Evolutionary conservation across 2,113 vertebrate genomes (phyloP).

Genomic region (Isurus oxyrinchus): DNA sequence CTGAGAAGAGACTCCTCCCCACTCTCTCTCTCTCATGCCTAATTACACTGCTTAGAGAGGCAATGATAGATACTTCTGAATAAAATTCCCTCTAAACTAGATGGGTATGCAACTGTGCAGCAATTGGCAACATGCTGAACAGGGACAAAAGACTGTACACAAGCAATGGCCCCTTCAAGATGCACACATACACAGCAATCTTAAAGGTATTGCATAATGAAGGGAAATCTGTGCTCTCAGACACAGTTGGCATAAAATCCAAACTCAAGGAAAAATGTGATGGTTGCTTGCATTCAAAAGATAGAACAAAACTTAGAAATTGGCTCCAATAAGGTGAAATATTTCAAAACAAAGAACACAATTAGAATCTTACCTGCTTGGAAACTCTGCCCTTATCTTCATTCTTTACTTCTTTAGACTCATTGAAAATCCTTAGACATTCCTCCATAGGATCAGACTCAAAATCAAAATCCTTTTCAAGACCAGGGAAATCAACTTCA

Average conservation of each 20-base stretch:
- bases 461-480: slow-evolving; percentile 79
- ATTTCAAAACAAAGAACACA: slow-evolving; percentile 10
- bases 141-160: too few relatives aligned
- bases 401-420: slow-evolving; percentile 83
- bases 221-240: neutral
- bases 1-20: neutral
- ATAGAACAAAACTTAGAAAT: neutral
- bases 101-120: too few relatives aligned
- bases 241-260: neutral
- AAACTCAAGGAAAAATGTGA: neutral
- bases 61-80: neutral
- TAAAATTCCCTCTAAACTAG: too few relatives aligned
- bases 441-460: slow-evolving; percentile 94
- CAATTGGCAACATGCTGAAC: too few relatives aligned
- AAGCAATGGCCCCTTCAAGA: too few relatives aligned
- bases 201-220: too few relatives aligned
- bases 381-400: slow-evolving; percentile 87
- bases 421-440: slow-evolving; percentile 91
- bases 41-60: neutral
- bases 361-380: slow-evolving; percentile 67
- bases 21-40: neutral
- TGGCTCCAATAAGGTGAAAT: neutral
- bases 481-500: slow-evolving; percentile 62
- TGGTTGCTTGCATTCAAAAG: neutral
- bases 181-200: too few relatives aligned